These are phyloP conservation scores for Galagoides demidoff DNA, from an alignment of 2,797 vertebrate genomes.

Conservation along the genomic window DNA sequence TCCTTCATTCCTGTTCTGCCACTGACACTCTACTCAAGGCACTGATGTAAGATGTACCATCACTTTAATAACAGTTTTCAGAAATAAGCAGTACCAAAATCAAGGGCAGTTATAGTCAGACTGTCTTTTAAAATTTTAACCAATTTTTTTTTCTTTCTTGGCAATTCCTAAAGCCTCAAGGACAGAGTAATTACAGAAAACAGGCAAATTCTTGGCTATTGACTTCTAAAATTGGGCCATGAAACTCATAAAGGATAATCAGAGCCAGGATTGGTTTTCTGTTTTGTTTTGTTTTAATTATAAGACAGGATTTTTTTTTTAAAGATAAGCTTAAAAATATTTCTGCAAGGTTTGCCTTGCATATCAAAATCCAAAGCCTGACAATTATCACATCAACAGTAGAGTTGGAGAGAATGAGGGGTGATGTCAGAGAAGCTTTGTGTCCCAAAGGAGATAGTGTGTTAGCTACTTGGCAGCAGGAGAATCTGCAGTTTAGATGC, in stretches of 20 bases:
- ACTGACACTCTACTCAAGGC: background rate
- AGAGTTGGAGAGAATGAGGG: background rate
- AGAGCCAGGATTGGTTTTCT: background rate
- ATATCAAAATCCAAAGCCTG: background rate
- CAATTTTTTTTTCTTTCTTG: conserved; percentile 27
- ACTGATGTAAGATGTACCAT: conserved; percentile 24
- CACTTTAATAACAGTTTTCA: conserved; percentile 48
- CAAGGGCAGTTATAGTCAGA: background rate
- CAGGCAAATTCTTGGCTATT: conserved; percentile 21
- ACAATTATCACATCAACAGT: background rate
- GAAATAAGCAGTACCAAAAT: conserved; percentile 9
- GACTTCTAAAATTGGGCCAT: background rate
- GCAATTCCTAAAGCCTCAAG: conserved; percentile 28
- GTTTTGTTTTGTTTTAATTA: conserved; percentile 32
- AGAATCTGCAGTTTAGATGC: background rate
- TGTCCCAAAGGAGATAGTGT: background rate
- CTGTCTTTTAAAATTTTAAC: conserved; percentile 30
- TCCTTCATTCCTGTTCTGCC: background rate
- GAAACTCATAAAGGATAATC: background rate
- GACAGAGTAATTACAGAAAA: conserved; percentile 38
- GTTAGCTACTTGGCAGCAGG: background rate
- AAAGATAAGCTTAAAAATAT: background rate
- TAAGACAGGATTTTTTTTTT: background rate
- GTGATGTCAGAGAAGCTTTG: background rate
- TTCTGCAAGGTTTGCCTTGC: background rate